Evolutionary conservation across 2,888 invertebrate genomes (phyloP).

Genomic region (Nomada hirtipes): DNA sequence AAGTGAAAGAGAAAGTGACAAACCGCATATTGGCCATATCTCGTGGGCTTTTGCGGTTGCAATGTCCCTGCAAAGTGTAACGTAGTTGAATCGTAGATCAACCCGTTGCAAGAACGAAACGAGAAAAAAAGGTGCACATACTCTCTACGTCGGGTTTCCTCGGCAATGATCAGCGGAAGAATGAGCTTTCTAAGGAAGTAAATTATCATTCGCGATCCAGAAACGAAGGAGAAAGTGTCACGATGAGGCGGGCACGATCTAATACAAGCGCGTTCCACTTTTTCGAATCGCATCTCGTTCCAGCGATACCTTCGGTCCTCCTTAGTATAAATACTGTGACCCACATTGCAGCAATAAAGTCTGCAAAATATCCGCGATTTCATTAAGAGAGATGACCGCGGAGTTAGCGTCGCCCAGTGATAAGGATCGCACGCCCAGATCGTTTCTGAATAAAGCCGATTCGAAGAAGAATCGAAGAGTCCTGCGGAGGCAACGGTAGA

Average conservation of each 20-base stretch:
- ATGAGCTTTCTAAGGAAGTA: slow-evolving; percentile 64
- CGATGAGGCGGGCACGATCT: slow-evolving; percentile 38
- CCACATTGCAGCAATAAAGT: background rate
- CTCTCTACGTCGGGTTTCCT: slow-evolving; percentile 6
- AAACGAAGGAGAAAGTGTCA: slow-evolving; percentile 67
- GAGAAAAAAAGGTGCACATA: background rate
- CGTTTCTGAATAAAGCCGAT: background rate
- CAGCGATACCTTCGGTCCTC: background rate
- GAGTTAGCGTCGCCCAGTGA: no score
- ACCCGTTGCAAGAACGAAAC: slow-evolving; percentile 7
- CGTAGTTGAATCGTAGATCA: slow-evolving; percentile 21
- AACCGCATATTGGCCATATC: slow-evolving; percentile 7
- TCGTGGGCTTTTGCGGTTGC: slow-evolving; percentile 16
- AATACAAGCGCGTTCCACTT: slow-evolving; percentile 44
- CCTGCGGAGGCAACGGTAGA: background rate
- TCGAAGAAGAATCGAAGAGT: background rate
- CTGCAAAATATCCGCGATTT: no score
- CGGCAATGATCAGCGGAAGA: background rate
- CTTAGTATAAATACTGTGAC: background rate
- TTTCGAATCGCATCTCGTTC: slow-evolving; percentile 26
- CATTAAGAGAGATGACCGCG: no score
- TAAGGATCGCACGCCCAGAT: no score
- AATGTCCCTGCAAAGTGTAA: slow-evolving; percentile 32
- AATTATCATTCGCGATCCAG: slow-evolving; percentile 45
- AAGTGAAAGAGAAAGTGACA: slow-evolving; percentile 69